phyloP scores from a whole-genome alignment of 1,140 invertebrate species.

The Brachionus asplanchnoidis region DNA sequence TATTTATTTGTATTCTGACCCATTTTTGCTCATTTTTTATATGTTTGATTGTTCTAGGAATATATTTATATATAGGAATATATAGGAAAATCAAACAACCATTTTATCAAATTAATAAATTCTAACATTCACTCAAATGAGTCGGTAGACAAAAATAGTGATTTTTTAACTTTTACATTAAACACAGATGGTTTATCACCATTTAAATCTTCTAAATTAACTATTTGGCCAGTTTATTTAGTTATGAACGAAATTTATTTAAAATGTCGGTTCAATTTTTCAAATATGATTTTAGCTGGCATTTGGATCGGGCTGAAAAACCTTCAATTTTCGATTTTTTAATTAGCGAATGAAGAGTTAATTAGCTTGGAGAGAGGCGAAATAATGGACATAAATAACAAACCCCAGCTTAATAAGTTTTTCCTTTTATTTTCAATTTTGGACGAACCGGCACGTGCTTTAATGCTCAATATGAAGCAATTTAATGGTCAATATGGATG shows the following conservation, averaged over 20 bases:
- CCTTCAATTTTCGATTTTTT: not conserved
- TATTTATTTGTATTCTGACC: too few relatives aligned
- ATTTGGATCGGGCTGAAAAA: not conserved
- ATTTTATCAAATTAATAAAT: not conserved
- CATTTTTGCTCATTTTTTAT: too few relatives aligned
- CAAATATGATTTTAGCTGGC: constrained; percentile 2
- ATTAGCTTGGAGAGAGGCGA: not conserved
- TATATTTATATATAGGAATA: too few relatives aligned
- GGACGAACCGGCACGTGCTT: not conserved
- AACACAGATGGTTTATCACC: not conserved
- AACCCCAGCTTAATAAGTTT: not conserved
- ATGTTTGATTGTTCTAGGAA: too few relatives aligned
- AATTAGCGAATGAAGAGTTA: not conserved
- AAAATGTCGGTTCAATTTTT: not conserved
- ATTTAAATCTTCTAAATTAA: not conserved
- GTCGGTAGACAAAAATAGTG: not conserved
- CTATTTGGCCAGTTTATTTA: constrained; percentile 3
- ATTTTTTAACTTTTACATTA: not conserved
- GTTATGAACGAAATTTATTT: not conserved
- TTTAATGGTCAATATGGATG: not conserved
- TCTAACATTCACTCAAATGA: not conserved
- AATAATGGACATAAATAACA: not conserved
- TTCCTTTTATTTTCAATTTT: not conserved
- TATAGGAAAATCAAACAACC: not conserved
- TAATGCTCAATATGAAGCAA: not conserved